Evolutionary conservation across 2,113 vertebrate genomes (phyloP).

Genomic region (Telmatochromis brachygnathus): DNA sequence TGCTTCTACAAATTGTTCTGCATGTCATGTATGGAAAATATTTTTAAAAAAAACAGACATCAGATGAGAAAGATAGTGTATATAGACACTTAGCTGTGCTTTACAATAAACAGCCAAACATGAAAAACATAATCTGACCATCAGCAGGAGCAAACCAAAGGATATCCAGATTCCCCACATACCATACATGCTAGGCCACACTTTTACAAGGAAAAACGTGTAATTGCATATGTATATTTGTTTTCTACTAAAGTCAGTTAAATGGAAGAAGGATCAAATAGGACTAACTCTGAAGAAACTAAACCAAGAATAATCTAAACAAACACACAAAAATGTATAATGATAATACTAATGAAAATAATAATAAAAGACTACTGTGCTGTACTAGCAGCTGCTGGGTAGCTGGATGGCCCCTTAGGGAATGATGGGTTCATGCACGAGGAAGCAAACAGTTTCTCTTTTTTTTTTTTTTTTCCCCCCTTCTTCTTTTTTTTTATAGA

Average conservation of each 20-base stretch:
- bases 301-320: not conserved
- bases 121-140: not conserved
- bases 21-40: not conserved
- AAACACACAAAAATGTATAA: not conserved
- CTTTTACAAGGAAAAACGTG: not conserved
- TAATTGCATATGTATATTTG: not conserved
- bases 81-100: not conserved
- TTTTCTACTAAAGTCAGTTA: not conserved
- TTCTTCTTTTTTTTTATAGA: not conserved
- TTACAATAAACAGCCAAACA: not conserved
- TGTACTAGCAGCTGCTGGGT: constrained; percentile 41
- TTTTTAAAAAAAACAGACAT: not conserved
- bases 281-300: not conserved
- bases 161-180: constrained; percentile 44
- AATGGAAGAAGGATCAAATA: not conserved
- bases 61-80: not conserved
- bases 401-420: constrained; percentile 11
- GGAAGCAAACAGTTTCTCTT: not conserved
- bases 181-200: constrained; percentile 41
- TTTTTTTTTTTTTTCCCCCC: rapidly evolving
- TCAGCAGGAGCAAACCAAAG: not conserved
- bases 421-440: constrained; percentile 26
- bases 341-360: not conserved
- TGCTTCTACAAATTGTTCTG: constrained; percentile 31
- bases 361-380: not conserved